phyloP scores from a whole-genome alignment of 1,140 invertebrate species.

The Drosophila nigrodunni region DNA sequence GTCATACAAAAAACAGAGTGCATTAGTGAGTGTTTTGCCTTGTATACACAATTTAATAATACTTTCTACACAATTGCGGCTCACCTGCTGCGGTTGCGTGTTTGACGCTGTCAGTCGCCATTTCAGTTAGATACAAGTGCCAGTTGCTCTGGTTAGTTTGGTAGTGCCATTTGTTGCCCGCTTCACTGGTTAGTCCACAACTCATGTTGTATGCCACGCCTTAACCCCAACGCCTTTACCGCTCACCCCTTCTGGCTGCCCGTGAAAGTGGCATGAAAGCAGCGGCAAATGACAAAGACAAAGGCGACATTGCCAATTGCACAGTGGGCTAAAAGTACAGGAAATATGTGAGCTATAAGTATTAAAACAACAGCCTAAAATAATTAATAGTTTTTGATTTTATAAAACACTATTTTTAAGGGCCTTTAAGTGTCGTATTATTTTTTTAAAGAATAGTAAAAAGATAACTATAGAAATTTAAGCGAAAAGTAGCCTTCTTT shows the following conservation, averaged over 20 bases:
- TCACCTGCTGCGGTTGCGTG: constrained; percentile 46
- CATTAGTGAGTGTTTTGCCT: neutral
- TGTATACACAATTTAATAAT: constrained; percentile 60
- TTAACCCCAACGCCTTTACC: neutral
- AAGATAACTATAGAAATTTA: no score
- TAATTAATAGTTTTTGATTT: no score
- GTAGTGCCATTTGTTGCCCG: neutral
- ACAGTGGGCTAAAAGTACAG: constrained; percentile 32
- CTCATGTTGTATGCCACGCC: constrained; percentile 50
- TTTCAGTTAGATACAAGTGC: constrained; percentile 50
- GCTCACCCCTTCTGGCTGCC: constrained; percentile 18
- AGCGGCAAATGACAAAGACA: constrained; percentile 62
- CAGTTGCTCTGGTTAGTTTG: constrained; percentile 31
- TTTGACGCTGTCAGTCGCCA: constrained; percentile 31
- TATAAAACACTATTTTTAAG: no score
- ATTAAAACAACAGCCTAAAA: no score
- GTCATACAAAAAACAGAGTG: no score
- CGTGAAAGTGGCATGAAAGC: constrained; percentile 71
- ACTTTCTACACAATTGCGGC: constrained; percentile 51
- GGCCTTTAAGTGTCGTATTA: no score
- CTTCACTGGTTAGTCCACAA: constrained; percentile 31
- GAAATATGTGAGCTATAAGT: neutral
- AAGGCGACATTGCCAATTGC: constrained; percentile 24
- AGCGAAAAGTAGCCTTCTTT: no score
- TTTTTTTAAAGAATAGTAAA: no score